Base-by-base conservation (phyloP, 2,797 vertebrate species). In the Iguana delicatissima region DNA sequence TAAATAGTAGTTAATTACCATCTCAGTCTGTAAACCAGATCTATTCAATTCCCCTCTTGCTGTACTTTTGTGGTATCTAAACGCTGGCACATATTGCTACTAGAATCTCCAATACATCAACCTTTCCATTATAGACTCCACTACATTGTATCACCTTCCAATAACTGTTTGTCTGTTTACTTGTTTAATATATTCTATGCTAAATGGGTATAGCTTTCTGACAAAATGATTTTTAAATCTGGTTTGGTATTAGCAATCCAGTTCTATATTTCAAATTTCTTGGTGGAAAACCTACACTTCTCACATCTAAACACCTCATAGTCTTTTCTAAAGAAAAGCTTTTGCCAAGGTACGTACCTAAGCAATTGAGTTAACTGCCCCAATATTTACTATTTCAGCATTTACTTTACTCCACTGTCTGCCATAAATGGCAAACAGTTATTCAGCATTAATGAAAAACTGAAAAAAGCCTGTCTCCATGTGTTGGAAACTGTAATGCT, bases 301-400 rank as follows among this genome's bases (percentile, higher is more conserved):
- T 24, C 69, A 79, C 62, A 64, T n/a, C 32, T 26, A 62, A 79
- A 64, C 26, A n/a, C 16, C 59, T 77, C 7, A 35, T 62, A 26
- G n/a, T 57, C 38, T 42, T 79, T 59, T 3, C 52, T 10, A 32
- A 50, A 59, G 42, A 74, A 59, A 55, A 35, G 35, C 29, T 59
- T 59, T 46, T 32, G 35, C 86, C 79, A 29, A 12, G 16, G n/a
- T 80, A 35, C 8, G 50, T 52, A 62, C 46, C 86, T 16, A 67
- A 80, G 73, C 73, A 77, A 80, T 52, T 52, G 22, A 16, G 77
- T 46, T 67, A 80, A 67, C 55, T 32, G 64, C 24, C 59, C 76
- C 86, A 50, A 80, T 67, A 87, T 86, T 86, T 86, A 76, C 76
- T 76, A 76, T 67, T 87, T 35, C 42, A 80, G 77, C 13, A 26